Conservation (phyloP, 2,888 invertebrate genomes). For the Digitonthophagus gazella region DNA sequence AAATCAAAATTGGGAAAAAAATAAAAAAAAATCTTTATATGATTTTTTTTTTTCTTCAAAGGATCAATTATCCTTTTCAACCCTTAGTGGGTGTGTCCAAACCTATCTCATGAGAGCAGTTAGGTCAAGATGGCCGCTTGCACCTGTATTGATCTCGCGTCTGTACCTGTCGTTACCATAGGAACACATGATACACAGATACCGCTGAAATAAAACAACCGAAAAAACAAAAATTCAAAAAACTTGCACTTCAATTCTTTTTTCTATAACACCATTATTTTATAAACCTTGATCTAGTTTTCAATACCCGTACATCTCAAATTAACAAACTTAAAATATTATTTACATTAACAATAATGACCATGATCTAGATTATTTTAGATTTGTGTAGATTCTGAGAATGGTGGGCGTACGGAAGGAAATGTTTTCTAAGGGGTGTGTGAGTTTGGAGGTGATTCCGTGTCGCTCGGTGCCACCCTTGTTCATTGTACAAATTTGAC, state of each 20-base stretch:
- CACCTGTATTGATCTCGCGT: constrained; percentile 45
- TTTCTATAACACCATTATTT: too few relatives aligned
- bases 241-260: too few relatives aligned
- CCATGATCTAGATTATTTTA: too few relatives aligned
- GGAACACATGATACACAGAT: constrained; percentile 47
- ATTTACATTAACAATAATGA: too few relatives aligned
- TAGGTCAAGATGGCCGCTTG: constrained; percentile 48
- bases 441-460: not conserved
- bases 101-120: constrained; percentile 48
- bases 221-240: not conserved
- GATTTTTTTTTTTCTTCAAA: not conserved
- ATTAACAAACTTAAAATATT: too few relatives aligned
- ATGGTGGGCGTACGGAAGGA: too few relatives aligned
- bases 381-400: too few relatives aligned
- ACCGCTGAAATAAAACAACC: constrained; percentile 31
- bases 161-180: constrained; percentile 46
- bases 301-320: too few relatives aligned
- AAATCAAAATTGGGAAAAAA: not conserved
- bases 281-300: too few relatives aligned
- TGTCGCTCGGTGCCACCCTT: not conserved
- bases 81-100: constrained; percentile 40
- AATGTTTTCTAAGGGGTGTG: too few relatives aligned
- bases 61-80: not conserved
- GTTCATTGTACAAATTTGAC: not conserved
- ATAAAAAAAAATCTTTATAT: not conserved